A percentile compares a stretch with the other conserved stretches of the same genome.
Evolutionary conservation across 2,888 invertebrate species (phyloP).

Genomic region (Teleiodes luculella): DNA sequence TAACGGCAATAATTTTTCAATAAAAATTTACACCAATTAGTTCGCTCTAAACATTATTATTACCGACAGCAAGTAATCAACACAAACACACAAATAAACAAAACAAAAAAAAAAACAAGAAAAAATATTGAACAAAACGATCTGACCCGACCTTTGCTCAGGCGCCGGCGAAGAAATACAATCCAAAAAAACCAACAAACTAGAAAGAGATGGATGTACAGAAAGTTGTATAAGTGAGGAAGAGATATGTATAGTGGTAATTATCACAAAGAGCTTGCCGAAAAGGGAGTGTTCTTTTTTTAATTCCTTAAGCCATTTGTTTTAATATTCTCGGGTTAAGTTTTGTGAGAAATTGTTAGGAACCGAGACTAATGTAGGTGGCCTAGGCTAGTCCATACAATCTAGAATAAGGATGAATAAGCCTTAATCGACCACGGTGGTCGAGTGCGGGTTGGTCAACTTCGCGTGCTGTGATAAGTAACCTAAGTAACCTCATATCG

Average conservation of each 20-base stretch:
- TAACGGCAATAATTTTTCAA: constrained; percentile 51
- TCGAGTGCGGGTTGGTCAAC: too few species aligned
- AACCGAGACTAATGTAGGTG: constrained; percentile 21
- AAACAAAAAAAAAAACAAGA: constrained; percentile 35
- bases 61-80: constrained; percentile 64
- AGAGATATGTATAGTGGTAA: constrained; percentile 42
- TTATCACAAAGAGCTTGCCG: constrained; percentile 73
- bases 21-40: constrained; percentile 75
- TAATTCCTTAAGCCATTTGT: constrained; percentile 57
- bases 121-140: constrained; percentile 53
- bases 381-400: neutral
- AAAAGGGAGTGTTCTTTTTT: constrained; percentile 58
- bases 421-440: too few species aligned
- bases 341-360: constrained; percentile 53
- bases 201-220: constrained; percentile 31
- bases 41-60: constrained; percentile 70
- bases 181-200: constrained; percentile 14
- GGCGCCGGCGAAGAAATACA: constrained; percentile 46
- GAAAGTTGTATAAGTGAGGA: constrained; percentile 21
- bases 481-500: too few species aligned
- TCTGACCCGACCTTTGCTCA: constrained; percentile 68
- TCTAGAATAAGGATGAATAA: neutral
- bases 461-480: too few species aligned
- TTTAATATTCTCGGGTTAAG: constrained; percentile 49
- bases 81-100: constrained; percentile 58